Evolutionary conservation across 30 jellyfish, hydroid and myxozoan genomes (phyloP), one percentile per base, ranked within the genome.

Genomic region (Aurelia aurita complex sp. Pacific): DNA sequence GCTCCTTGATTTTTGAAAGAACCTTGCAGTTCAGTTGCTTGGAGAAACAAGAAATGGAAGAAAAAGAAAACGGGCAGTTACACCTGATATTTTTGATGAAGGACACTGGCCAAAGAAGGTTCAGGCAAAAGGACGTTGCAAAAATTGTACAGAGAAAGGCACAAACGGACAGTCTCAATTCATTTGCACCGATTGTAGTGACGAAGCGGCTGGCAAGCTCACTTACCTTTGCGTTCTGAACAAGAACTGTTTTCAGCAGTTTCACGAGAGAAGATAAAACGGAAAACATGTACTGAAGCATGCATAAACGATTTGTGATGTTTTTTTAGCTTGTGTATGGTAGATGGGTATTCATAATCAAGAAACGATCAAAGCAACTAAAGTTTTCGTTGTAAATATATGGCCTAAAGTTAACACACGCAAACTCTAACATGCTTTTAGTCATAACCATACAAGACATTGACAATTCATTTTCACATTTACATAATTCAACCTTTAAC

Each of bases 91-190:
- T 3, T 73, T 70, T 16, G 70, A 70, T 16, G 83, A 73, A 38
- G 83, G 70, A 52, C 83, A 73, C 40, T 73, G 83, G 83, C 83
- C 83, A 40, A 73, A 73, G 2, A 73, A 73, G 40, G 43, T 73
- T 17, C 70, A 73, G 42, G 42, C 83, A 33, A 73, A 73, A 73
- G 83, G 83, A 36, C 69, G 83, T 6, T 73, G 83, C 65, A 73
- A 54, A 73, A 73, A 73, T 52, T 73, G 83, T 70, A 33, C 14
- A 15, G 12, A 18, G 70, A 73, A n/a, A 43, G 29, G 19, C 42
- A 8, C 42, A 4, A 23, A 73, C 53, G 83, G 83, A 73, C 83
- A 54, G 33, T 73, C 70, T 4, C 83, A 35, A 73, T 73, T 73
- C 32, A 52, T 73, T 54, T 73, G 83, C 35, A 73, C 83, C 9